Base-by-base conservation (phyloP, 2,797 vertebrate genomes). In the Acridotheres tristis region DNA sequence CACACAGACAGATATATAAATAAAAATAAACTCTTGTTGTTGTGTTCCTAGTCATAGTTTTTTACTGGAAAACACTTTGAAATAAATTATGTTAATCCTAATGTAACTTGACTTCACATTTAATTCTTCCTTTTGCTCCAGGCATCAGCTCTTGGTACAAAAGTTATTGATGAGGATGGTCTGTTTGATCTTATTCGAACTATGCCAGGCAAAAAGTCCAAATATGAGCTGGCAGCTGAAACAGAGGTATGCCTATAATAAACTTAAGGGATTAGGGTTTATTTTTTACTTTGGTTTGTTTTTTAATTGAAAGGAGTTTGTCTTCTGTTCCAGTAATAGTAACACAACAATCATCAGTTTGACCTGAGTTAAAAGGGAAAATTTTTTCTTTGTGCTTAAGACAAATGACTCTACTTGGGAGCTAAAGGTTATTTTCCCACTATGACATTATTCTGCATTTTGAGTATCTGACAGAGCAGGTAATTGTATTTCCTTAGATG, bases 191-290 rank as follows among this genome's bases (percentile, higher is more conserved):
- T 99, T 81, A 99, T 99, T 95, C 98, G 98, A 94, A 99, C 98
- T 88, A 98, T 99, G 98, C 99, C 99, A 36, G 99, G 99, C 83
- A 99, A 99, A 96, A 99, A 98, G 95, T 99, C 99, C 57, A 99
- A 99, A 94, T 99, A 99, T 8, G 99, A 99, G 97, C 97, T 99
- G 59, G 98, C 98, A 10, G 98, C 98, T 66, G 99, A 99, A 97
- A 95, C 98, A 17, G 99, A 99, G 99, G 99, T 98, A 96, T 85
- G 98, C 95, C 84, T 82, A 23, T 75, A 0, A 47, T 26, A 36
- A 74, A 18, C 22, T 57, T 34, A 13, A 11, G 27, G 25, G 5
- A 11, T 27, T 66, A 25, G n/a, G 40, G 10, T 1, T 29, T 32
- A 16, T 63, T 50, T 14, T 40, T 21, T 29, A 9, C 15, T 58